phyloP scores from a whole-genome alignment of 1,140 invertebrate genomes.

The Linepithema humile region DNA sequence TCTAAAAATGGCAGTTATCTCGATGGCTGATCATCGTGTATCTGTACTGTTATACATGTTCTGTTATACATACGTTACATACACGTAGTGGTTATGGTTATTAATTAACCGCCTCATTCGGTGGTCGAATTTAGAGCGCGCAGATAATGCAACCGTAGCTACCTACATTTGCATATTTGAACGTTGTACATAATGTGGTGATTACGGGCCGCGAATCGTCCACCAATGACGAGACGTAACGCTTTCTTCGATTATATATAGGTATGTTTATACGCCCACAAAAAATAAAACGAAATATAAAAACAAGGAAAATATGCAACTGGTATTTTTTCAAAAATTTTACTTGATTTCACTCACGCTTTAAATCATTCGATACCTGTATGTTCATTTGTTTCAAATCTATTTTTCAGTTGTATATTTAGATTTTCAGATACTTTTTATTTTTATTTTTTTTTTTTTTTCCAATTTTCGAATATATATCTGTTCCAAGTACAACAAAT shows the following conservation, averaged over 20 bases:
- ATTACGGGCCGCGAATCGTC: conserved; percentile 60
- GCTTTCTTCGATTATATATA: conserved; percentile 1
- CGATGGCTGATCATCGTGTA: conserved; percentile 10
- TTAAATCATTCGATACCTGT: too few relatives aligned
- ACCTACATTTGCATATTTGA: conserved; percentile 70
- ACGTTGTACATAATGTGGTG: conserved; percentile 61
- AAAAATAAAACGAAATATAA: background rate
- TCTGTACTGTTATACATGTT: background rate
- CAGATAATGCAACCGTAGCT: conserved; percentile 59
- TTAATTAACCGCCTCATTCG: conserved; percentile 65
- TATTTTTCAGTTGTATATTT: too few relatives aligned
- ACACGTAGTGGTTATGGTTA: conserved; percentile 56
- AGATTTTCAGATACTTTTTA: too few relatives aligned
- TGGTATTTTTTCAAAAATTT: too few relatives aligned
- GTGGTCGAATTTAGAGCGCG: conserved; percentile 60
- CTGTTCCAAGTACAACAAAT: too few relatives aligned
- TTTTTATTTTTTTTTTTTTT: too few relatives aligned
- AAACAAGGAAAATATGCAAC: background rate
- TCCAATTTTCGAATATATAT: too few relatives aligned
- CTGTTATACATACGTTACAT: conserved; percentile 6
- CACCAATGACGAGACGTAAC: conserved; percentile 49
- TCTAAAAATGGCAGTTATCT: conserved; percentile 9
- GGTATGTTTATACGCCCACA: background rate
- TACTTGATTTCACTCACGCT: too few relatives aligned
- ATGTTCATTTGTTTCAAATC: too few relatives aligned